Evolutionary conservation across 2,888 invertebrate species (phyloP).

Genomic region (Ganaspis brasiliensis): DNA sequence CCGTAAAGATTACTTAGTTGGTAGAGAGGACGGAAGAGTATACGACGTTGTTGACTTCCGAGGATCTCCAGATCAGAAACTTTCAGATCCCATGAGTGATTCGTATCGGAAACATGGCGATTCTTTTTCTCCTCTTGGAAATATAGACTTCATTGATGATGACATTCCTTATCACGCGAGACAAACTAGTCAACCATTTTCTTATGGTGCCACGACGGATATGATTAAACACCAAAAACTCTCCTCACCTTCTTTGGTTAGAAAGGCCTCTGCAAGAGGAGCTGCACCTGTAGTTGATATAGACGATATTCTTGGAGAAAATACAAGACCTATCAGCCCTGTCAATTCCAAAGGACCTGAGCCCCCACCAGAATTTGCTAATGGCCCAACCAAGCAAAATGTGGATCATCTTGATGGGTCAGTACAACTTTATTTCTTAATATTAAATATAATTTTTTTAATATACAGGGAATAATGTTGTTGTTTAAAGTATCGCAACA

Average conservation of each 20-base stretch:
- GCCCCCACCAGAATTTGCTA: constrained; percentile 76
- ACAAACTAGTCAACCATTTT: constrained; percentile 93
- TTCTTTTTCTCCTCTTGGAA: constrained; percentile 77
- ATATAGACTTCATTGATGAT: constrained; percentile 83
- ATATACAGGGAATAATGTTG: too few relatives aligned
- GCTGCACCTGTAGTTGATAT: constrained; percentile 76
- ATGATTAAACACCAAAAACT: constrained; percentile 89
- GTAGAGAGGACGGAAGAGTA: constrained; percentile 54
- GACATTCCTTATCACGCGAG: constrained; percentile 96
- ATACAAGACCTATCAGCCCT: constrained; percentile 70
- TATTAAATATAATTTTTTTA: too few relatives aligned
- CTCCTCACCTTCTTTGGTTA: constrained; percentile 91
- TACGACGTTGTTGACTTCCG: constrained; percentile 71
- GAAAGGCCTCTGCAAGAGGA: constrained; percentile 84
- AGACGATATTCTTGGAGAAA: constrained; percentile 76
- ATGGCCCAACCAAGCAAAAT: constrained; percentile 63
- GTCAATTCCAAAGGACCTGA: constrained; percentile 73
- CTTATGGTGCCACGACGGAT: constrained; percentile 89
- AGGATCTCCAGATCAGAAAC: constrained; percentile 69
- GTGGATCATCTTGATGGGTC: constrained; percentile 73
- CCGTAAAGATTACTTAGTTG: constrained; percentile 65
- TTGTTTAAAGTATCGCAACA: too few relatives aligned
- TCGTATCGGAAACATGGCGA: constrained; percentile 65
- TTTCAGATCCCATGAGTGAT: constrained; percentile 60
- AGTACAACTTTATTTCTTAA: constrained; percentile 50